These are phyloP conservation scores for Tragelaphus strepsiceros DNA, from an alignment of 2,113 vertebrate genomes.

Conservation along the genomic window DNA sequence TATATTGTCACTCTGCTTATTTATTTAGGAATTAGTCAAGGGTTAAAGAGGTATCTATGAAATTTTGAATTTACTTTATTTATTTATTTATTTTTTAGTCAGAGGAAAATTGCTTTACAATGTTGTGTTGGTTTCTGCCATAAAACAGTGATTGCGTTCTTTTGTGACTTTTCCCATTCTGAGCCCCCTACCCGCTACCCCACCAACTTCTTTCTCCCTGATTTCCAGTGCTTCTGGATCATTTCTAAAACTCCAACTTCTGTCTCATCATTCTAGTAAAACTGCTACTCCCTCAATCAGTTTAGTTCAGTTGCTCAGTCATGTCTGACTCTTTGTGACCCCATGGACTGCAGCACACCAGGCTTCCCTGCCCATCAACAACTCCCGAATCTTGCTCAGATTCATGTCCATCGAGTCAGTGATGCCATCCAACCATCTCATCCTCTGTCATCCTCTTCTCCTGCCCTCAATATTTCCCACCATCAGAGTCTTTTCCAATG, in stretches of 20 bases:
- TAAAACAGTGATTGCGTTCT: background rate
- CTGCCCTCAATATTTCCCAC: background rate
- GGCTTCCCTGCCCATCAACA: background rate
- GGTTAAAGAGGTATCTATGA: background rate
- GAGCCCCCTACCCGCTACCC: fast-evolving
- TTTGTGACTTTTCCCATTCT: background rate
- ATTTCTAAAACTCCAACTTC: background rate
- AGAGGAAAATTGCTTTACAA: background rate
- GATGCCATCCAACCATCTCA: background rate
- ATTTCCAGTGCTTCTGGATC: background rate
- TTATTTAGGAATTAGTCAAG: too few species aligned
- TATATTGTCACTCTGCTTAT: too few species aligned
- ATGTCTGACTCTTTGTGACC: background rate
- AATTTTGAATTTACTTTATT: background rate
- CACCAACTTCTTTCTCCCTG: background rate
- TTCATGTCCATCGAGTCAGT: background rate
- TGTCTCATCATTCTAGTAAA: background rate
- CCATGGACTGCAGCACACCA: background rate
- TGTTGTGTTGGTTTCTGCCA: background rate
- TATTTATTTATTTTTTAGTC: background rate
- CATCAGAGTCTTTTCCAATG: background rate
- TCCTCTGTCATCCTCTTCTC: background rate
- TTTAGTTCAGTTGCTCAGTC: background rate
- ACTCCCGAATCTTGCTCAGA: background rate
- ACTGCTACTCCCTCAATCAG: background rate